These are phyloP conservation scores for Myzus persicae DNA, from an alignment of 1,140 invertebrate genomes.

Conservation along the genomic window DNA sequence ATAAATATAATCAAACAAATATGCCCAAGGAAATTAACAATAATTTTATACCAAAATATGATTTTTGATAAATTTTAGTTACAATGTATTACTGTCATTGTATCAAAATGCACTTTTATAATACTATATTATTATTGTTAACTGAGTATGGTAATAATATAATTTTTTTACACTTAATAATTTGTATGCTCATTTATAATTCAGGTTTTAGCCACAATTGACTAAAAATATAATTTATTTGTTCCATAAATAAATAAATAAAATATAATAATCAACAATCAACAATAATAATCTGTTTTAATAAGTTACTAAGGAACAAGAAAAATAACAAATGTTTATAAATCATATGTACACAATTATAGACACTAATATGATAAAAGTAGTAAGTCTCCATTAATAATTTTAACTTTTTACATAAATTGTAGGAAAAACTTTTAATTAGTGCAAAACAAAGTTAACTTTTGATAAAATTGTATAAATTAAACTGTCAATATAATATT, in stretches of 20 bases:
- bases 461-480: conserved; percentile 39
- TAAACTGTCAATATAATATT: conserved; percentile 29
- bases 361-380: conserved; percentile 30
- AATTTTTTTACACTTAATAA: not conserved
- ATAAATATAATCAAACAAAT: too few species aligned
- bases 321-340: conserved; percentile 28
- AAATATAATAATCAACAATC: conserved; percentile 26
- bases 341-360: conserved; percentile 26
- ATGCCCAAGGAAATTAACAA: too few species aligned
- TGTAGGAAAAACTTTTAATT: conserved; percentile 42
- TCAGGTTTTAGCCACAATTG: not conserved
- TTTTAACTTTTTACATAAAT: conserved; percentile 27
- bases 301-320: conserved; percentile 54
- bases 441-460: conserved; percentile 46
- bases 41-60: too few species aligned
- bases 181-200: not conserved
- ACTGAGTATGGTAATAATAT: not conserved
- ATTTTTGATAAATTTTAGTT: too few species aligned
- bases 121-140: not conserved
- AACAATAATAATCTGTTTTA: conserved; percentile 53
- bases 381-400: conserved; percentile 39
- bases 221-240: conserved; percentile 3
- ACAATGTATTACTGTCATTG: not conserved
- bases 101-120: not conserved
- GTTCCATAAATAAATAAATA: conserved; percentile 28